Evolutionary conservation across 2,113 vertebrate species (phyloP), one percentile per base, ranked within the genome.

Genomic region (Rynchops niger): DNA sequence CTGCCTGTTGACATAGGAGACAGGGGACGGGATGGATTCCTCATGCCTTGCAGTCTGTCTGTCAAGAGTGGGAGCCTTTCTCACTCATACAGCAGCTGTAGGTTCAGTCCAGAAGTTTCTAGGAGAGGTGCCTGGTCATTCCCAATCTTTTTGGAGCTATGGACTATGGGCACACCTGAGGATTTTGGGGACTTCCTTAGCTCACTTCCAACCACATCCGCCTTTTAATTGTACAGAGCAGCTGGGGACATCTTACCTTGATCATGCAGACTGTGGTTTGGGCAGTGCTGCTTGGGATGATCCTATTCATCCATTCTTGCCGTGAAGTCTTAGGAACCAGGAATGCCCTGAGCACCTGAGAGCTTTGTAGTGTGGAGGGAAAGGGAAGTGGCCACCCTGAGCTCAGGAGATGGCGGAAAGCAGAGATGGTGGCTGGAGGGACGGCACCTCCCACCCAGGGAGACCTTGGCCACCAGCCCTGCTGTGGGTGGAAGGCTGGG

Each of bases 371-470:
- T 36, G 50, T 30, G n/a, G 25, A 88, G 62, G 18, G 29, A 45
- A 30, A 47, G 27, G 43, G 45, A 20, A 8, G 8, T 14, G 18
- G 12, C 59, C 90, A 27, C 40, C 23, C n/a, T 67, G 67, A 71
- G 50, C 50, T 71, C 50, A 34, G 50, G 50, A 30, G 7, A 12
- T 63, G 53, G 43, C 63, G 56, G 53, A 69, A 69, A 42, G 69
- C 4, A 65, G 77, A 61, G 69, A 2, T 32, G 49, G 29, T 73
- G 77, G 43, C 59, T 40, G 69, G 47, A 69, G 49, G n/a, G 77
- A 49, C 0, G 0, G 29, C 1, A 0, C 27, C 34, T 50, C 45
- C 74, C 21, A 2, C 7, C 0, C 0, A 2, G 5, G 15, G 59
- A n/a, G 22, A 38, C 58, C 36, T 61, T 0, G 0, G 32, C 56